Conservation (phyloP, 1,140 invertebrate genomes). For the Tyrophagus putrescentiae region DNA sequence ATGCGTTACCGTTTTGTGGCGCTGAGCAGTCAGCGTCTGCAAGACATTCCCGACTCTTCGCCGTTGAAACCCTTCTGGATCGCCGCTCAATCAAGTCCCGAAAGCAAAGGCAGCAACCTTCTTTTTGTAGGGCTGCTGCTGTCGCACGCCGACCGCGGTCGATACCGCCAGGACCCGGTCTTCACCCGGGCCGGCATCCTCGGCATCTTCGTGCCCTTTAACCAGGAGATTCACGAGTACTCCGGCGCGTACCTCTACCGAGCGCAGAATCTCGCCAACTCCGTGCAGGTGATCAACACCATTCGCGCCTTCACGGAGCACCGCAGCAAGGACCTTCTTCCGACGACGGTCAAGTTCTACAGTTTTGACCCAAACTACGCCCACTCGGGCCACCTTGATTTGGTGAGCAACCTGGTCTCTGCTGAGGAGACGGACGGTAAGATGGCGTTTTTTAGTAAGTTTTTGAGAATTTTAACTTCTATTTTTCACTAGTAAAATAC, state of each 20-base stretch:
- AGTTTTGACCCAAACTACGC: background rate
- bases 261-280: background rate
- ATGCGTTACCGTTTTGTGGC: too few relatives aligned
- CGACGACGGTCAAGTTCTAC: background rate
- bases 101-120: too few relatives aligned
- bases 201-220: background rate
- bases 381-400: background rate
- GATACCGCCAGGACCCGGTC: background rate
- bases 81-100: too few relatives aligned
- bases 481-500: too few relatives aligned
- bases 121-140: too few relatives aligned
- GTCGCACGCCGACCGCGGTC: too few relatives aligned
- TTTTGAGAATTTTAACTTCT: too few relatives aligned
- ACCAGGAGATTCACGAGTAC: background rate
- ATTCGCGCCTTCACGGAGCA: constrained; percentile 1
- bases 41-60: too few relatives aligned
- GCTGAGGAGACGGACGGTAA: background rate
- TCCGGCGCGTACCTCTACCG: background rate
- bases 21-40: too few relatives aligned
- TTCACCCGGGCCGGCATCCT: background rate
- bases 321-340: background rate
- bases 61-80: too few relatives aligned
- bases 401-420: background rate
- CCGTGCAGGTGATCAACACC: background rate
- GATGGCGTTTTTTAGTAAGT: too few relatives aligned